These are phyloP conservation scores for Orthosia incerta DNA, from an alignment of 2,888 invertebrate genomes.

Conservation along the genomic window DNA sequence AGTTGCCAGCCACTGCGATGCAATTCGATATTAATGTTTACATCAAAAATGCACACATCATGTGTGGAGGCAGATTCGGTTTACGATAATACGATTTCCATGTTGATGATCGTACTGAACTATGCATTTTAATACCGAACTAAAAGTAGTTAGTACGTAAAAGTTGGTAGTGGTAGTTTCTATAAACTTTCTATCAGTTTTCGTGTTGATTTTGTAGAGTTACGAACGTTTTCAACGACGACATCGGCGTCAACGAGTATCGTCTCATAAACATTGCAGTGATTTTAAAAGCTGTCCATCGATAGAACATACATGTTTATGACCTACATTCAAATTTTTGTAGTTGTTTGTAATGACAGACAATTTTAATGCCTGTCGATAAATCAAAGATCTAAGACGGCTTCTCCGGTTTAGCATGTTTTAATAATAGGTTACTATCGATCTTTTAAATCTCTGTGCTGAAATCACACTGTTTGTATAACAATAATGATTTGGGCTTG, in stretches of 20 bases:
- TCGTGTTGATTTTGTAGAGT: neutral
- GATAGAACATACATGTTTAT: conserved; percentile 37
- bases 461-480: neutral
- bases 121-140: too few species aligned
- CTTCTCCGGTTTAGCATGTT: neutral
- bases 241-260: too few species aligned
- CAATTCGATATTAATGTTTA: conserved; percentile 47
- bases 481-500: neutral
- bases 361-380: conserved; percentile 20
- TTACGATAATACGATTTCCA: too few species aligned
- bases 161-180: too few species aligned
- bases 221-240: neutral
- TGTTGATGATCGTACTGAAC: too few species aligned
- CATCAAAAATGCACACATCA: conserved; percentile 41
- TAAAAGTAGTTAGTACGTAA: too few species aligned
- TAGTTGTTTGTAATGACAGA: neutral
- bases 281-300: conserved; percentile 31
- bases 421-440: neutral
- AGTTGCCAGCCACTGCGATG: conserved; percentile 68
- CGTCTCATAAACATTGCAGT: conserved; percentile 2
- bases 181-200: neutral
- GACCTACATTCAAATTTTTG: conserved; percentile 10
- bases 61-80: neutral
- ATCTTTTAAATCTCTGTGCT: neutral
- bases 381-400: neutral